Conservation (phyloP, 2,888 invertebrate species). For the Chrysodeixis includens region DNA sequence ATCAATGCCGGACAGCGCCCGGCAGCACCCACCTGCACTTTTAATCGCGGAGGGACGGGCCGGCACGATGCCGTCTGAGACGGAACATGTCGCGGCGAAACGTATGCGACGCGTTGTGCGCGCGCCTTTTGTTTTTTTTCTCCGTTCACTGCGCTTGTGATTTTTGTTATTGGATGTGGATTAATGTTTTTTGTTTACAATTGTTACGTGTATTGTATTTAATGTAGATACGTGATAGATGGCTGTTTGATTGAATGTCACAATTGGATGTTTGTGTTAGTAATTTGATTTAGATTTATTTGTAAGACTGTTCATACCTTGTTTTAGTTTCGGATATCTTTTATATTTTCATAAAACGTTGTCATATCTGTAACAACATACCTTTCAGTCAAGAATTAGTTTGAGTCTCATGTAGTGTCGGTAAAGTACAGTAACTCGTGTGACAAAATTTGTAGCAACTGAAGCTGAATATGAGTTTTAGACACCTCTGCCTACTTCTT, state of each 20-base stretch:
- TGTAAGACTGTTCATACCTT: too few species aligned
- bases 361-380: too few species aligned
- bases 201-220: background rate
- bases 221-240: too few species aligned
- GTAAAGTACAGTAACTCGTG: too few species aligned
- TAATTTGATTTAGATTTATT: too few species aligned
- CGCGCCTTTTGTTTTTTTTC: constrained; percentile 60
- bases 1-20: constrained; percentile 83
- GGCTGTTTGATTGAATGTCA: too few species aligned
- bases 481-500: background rate
- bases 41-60: constrained; percentile 76
- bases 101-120: constrained; percentile 56
- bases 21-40: constrained; percentile 84
- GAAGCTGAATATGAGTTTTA: background rate
- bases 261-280: too few species aligned
- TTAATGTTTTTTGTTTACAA: constrained; percentile 6
- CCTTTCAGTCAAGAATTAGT: too few species aligned
- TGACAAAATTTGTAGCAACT: background rate
- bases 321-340: too few species aligned
- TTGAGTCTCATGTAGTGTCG: too few species aligned
- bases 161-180: constrained; percentile 39
- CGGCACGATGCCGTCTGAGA: constrained; percentile 54
- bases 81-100: constrained; percentile 41
- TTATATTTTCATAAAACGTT: too few species aligned
- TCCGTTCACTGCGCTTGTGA: constrained; percentile 31